Base-by-base conservation (phyloP, 1,140 invertebrate species). In the Drosophila pallidifrons region DNA sequence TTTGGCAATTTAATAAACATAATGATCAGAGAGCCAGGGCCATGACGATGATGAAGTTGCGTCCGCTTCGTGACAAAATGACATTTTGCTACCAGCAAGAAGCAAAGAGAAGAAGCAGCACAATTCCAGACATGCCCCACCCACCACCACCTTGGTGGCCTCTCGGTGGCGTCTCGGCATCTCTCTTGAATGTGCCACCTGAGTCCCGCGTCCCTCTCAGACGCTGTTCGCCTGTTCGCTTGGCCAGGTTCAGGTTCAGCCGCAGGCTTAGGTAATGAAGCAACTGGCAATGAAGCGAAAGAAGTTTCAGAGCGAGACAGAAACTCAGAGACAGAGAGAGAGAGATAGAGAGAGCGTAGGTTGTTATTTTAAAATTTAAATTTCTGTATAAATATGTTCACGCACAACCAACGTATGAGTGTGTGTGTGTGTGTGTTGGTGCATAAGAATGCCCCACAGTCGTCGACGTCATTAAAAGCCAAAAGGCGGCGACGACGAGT, bases 361-460 rank as follows among this genome's bases (percentile, higher is more conserved):
- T 82, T 88, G 85, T 88, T 88, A 81, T 88, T 88, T 88, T 88
- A 88, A 88, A 88, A 88, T 88, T 89, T 88, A 88, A 89, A 88
- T 88, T 89, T 88, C 77, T 81, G 85, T 88, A 88, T 87, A 87
- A 88, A 87, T 87, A 83, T 68, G 69, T 54, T 60, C 71, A 77
- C 74, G 66, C 77, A 77, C 49, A 65, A 30, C 38, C 63, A 46
- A 77, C 60, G 58, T 32, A 52, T 45, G 45, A 8, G 20, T 7
- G 11, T 59, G 38, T 47, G n/a, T 52, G 73, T 76, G 46, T 60
- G n/a, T n/a, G n/a, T n/a, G n/a, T n/a, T n/a, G n/a, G 80, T 87
- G 83, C 83, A 83, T 83, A 87, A 87, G 83, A 86, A 88, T 88
- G 85, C 83, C 85, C 85, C 83, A 89, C 80, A 87, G 83, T 87